These are phyloP conservation scores for Sander vitreus DNA, from an alignment of 2,113 vertebrate genomes.

Conservation along the genomic window DNA sequence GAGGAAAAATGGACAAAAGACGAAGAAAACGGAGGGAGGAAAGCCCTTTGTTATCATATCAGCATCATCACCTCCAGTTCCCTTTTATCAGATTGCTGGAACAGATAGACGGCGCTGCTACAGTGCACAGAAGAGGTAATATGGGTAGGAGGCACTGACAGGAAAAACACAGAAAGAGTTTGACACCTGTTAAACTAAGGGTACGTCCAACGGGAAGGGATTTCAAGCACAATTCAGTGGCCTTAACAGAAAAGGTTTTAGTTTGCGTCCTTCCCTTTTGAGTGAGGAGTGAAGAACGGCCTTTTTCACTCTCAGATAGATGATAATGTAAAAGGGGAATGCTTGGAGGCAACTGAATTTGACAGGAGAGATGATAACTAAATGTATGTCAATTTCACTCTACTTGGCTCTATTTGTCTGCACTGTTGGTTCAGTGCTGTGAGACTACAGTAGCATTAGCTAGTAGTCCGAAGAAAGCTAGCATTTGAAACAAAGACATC, in stretches of 20 bases:
- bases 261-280: constrained; percentile 30
- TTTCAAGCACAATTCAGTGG: constrained; percentile 61
- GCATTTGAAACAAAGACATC: not conserved
- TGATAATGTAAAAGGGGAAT: constrained; percentile 56
- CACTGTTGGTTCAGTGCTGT: constrained; percentile 14
- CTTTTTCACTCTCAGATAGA: constrained; percentile 8
- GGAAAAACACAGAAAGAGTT: constrained; percentile 15
- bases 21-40: constrained; percentile 4
- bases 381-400: constrained; percentile 12
- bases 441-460: constrained; percentile 10
- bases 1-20: constrained; percentile 13
- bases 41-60: constrained; percentile 29
- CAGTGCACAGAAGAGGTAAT: constrained; percentile 22
- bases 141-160: constrained; percentile 22
- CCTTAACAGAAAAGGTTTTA: constrained; percentile 51
- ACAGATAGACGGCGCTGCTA: not conserved
- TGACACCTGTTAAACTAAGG: constrained; percentile 30
- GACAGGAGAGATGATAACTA: constrained; percentile 8
- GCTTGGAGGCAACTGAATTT: constrained; percentile 51
- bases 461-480: not conserved
- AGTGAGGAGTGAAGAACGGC: constrained; percentile 21
- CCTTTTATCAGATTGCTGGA: constrained; percentile 16
- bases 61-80: constrained; percentile 43
- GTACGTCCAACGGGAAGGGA: constrained; percentile 21
- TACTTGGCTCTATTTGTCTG: not conserved